These are phyloP conservation scores for Xenus cinereus DNA, from an alignment of 2,113 vertebrate species.

Conservation along the genomic window DNA sequence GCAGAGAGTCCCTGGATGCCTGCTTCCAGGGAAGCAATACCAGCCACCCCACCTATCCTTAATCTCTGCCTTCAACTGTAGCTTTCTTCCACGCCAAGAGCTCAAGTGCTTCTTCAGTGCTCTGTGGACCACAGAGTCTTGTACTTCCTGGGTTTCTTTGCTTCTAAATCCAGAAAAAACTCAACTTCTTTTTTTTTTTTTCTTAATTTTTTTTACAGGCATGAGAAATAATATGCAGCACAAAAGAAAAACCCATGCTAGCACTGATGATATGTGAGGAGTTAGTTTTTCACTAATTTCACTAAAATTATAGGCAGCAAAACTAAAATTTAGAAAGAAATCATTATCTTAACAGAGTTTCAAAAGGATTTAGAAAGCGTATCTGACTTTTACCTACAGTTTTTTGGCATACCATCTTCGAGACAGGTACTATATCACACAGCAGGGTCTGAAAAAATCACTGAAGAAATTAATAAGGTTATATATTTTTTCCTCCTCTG, in stretches of 20 bases:
- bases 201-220: too few relatives aligned
- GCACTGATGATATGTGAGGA: background rate
- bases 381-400: background rate
- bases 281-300: background rate
- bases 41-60: background rate
- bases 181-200: background rate
- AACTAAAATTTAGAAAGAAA: background rate
- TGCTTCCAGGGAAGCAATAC: background rate
- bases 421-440: background rate
- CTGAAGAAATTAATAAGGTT: background rate
- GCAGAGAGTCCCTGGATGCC: background rate
- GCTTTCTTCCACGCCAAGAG: background rate
- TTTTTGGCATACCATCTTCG: background rate
- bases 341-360: background rate
- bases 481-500: background rate
- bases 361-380: background rate
- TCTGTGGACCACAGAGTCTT: background rate
- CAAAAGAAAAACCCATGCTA: background rate
- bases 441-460: background rate
- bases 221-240: background rate
- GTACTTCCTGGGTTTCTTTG: background rate
- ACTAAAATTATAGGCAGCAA: background rate
- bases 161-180: background rate
- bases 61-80: background rate
- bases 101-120: background rate